These are phyloP conservation scores for Nomia melanderi DNA, from an alignment of 1,140 invertebrate species.

Conservation along the genomic window DNA sequence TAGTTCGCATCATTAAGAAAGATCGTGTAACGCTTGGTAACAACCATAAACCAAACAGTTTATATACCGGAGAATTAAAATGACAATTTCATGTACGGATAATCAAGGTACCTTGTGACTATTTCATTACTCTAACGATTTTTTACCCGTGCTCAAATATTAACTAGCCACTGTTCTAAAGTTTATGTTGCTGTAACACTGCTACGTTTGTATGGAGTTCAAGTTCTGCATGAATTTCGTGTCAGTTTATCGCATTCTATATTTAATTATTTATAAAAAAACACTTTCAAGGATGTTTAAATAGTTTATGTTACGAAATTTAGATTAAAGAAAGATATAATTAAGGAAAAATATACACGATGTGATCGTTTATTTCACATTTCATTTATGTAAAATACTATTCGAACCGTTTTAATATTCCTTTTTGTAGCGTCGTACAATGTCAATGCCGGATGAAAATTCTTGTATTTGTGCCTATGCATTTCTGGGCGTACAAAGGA, in stretches of 20 bases:
- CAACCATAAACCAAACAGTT: constrained; percentile 4
- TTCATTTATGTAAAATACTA: background rate
- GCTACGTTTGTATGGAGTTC: constrained; percentile 24
- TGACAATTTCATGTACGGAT: constrained; percentile 19
- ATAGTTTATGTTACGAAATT: constrained; percentile 22
- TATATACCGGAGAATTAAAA: constrained; percentile 26
- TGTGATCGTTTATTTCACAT: constrained; percentile 4
- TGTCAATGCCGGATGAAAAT: constrained; percentile 4
- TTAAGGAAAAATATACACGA: background rate
- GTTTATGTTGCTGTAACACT: background rate
- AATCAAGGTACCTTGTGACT: constrained; percentile 29
- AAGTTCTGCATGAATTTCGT: constrained; percentile 24
- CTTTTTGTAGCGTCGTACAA: constrained; percentile 2
- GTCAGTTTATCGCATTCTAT: constrained; percentile 9
- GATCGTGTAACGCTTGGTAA: constrained; percentile 20
- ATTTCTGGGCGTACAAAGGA: constrained; percentile 19
- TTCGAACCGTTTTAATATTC: background rate
- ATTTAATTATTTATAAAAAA: constrained; percentile 41
- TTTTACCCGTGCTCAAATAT: constrained; percentile 35
- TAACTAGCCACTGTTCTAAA: background rate
- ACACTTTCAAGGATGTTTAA: constrained; percentile 21
- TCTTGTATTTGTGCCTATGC: constrained; percentile 33
- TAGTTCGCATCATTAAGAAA: constrained; percentile 28
- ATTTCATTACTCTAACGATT: constrained; percentile 32
- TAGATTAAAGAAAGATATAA: background rate